Percentiles rank a stretch among this genome's conserved stretches.
phyloP scores from a whole-genome alignment of 2,888 invertebrate species.

The Dynastes grantii region DNA sequence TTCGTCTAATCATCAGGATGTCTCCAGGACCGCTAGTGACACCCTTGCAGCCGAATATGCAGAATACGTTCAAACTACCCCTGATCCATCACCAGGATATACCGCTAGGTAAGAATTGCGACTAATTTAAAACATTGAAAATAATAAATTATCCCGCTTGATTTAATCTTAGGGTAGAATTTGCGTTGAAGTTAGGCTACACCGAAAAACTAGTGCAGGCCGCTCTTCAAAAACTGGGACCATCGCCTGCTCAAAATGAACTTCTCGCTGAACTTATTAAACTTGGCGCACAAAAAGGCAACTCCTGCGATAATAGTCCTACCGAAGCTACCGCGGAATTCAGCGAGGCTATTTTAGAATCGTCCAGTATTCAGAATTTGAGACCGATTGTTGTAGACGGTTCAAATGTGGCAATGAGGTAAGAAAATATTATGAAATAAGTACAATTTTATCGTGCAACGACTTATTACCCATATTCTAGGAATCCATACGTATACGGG shows the following conservation, averaged over 20 bases:
- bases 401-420: conserved; percentile 96
- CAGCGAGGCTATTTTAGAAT: conserved; percentile 51
- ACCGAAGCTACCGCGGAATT: conserved; percentile 63
- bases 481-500: too few species aligned
- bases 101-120: conserved; percentile 64
- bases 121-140: neutral
- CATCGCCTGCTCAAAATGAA: conserved; percentile 89
- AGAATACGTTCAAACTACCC: conserved; percentile 81
- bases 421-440: conserved; percentile 38
- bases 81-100: conserved; percentile 67
- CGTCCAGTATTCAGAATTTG: conserved; percentile 64
- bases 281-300: conserved; percentile 75
- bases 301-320: conserved; percentile 68
- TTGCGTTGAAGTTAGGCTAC: conserved; percentile 93
- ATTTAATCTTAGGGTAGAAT: conserved; percentile 79
- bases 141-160: neutral
- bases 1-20: conserved; percentile 78
- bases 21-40: conserved; percentile 87
- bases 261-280: conserved; percentile 91
- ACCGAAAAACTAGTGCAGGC: conserved; percentile 88
- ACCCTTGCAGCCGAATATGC: conserved; percentile 90
- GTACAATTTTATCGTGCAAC: too few species aligned
- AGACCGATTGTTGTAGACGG: conserved; percentile 93
- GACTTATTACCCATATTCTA: too few species aligned
- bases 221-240: conserved; percentile 88